Conservation (phyloP, 2,113 vertebrate genomes). For the Ceyx cyanopectus region DNA sequence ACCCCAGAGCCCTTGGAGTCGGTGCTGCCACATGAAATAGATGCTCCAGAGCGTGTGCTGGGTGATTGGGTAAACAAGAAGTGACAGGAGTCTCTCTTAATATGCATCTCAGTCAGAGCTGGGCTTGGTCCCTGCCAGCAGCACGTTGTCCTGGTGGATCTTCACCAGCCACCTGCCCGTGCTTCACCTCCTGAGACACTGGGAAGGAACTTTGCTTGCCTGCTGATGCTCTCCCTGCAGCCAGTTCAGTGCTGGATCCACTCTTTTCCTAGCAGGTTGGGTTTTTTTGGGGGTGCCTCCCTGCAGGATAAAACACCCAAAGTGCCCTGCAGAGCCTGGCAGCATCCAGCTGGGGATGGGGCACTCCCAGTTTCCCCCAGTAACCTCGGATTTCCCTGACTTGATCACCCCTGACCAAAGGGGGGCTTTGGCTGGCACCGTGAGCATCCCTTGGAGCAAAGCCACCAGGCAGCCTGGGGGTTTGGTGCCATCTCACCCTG, state of each 20-base stretch:
- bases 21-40: neutral
- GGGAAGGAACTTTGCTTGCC: rapidly evolving
- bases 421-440: rapidly evolving
- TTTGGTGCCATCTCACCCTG: neutral
- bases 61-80: neutral
- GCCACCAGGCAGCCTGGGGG: rapidly evolving
- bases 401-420: rapidly evolving
- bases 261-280: neutral
- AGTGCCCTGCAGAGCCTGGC: neutral
- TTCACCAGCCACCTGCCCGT: rapidly evolving
- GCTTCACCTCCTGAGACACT: rapidly evolving
- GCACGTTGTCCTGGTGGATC: rapidly evolving
- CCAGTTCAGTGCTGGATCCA: rapidly evolving
- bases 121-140: rapidly evolving
- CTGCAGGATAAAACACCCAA: neutral
- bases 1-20: neutral
- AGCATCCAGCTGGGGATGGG: neutral
- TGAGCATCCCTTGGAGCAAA: rapidly evolving
- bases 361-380: rapidly evolving
- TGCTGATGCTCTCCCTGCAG: neutral
- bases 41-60: rapidly evolving
- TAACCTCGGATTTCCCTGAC: rapidly evolving
- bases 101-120: neutral
- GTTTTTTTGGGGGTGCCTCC: no score
- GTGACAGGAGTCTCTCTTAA: neutral